These are phyloP conservation scores for Silurus asotus DNA, from an alignment of 2,113 vertebrate genomes.

Conservation along the genomic window DNA sequence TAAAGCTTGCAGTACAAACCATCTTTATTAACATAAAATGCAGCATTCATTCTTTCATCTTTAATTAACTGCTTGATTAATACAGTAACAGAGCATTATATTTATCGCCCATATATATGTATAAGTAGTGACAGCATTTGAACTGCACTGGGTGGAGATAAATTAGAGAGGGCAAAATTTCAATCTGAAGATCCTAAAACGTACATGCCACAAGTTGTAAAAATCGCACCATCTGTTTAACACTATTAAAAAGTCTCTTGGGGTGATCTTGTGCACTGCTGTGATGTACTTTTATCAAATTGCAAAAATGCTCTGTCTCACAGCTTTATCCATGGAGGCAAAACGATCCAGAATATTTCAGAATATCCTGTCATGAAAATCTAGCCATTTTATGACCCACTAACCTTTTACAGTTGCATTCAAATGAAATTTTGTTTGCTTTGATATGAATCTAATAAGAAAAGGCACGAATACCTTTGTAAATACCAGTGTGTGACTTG, in stretches of 20 bases:
- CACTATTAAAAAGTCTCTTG: background rate
- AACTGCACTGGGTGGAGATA: background rate
- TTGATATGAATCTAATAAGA: background rate
- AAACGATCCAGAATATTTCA: background rate
- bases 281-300: conserved; percentile 14
- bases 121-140: background rate
- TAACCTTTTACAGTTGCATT: background rate
- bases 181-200: background rate
- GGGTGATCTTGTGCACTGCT: background rate
- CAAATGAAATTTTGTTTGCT: background rate
- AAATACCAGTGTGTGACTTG: background rate
- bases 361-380: background rate
- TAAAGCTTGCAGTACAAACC: background rate
- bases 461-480: background rate
- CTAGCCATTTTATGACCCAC: background rate
- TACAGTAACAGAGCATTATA: background rate
- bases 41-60: background rate
- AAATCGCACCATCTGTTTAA: conserved; percentile 24
- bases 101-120: background rate
- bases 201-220: background rate
- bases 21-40: background rate
- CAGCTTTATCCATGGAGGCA: background rate
- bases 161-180: background rate
- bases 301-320: background rate
- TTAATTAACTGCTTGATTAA: background rate